Conservation (phyloP, 2,113 vertebrate genomes). For the Pelvicachromis taeniatus region DNA sequence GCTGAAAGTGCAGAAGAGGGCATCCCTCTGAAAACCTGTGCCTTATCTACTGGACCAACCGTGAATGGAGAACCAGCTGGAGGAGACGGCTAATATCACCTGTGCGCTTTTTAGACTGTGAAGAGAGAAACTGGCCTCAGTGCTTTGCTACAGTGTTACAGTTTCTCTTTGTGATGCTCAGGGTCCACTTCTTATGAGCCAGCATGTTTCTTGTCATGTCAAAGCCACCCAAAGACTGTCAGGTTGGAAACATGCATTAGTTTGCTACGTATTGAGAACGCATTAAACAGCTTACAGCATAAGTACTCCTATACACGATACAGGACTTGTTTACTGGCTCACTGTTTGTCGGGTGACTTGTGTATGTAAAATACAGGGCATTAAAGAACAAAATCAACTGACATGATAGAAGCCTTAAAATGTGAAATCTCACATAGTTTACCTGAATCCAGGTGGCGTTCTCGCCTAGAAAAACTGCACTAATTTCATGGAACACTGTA, state of each 20-base stretch:
- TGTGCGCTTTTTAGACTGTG: background rate
- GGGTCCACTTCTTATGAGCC: background rate
- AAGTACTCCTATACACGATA: background rate
- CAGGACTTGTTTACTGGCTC: background rate
- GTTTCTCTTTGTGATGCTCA: background rate
- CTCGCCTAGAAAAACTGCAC: background rate
- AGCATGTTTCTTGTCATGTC: background rate
- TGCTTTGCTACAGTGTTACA: background rate
- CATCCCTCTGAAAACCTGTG: slow-evolving; percentile 60
- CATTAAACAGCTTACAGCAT: background rate
- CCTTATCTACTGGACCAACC: background rate
- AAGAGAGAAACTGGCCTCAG: background rate
- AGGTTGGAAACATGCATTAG: background rate
- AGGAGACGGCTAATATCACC: slow-evolving; percentile 5
- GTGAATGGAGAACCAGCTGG: background rate
- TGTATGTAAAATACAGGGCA: background rate
- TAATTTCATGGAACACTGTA: background rate
- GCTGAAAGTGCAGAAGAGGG: slow-evolving; percentile 53
- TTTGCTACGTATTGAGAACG: background rate
- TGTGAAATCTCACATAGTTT: background rate
- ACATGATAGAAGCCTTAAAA: background rate
- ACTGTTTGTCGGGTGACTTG: background rate
- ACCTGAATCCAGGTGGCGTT: background rate
- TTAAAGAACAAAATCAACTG: background rate
- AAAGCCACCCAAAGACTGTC: background rate